Base-by-base conservation (phyloP, 53 echinoderm and acorn worm species). In the Patiria pectinifera region DNA sequence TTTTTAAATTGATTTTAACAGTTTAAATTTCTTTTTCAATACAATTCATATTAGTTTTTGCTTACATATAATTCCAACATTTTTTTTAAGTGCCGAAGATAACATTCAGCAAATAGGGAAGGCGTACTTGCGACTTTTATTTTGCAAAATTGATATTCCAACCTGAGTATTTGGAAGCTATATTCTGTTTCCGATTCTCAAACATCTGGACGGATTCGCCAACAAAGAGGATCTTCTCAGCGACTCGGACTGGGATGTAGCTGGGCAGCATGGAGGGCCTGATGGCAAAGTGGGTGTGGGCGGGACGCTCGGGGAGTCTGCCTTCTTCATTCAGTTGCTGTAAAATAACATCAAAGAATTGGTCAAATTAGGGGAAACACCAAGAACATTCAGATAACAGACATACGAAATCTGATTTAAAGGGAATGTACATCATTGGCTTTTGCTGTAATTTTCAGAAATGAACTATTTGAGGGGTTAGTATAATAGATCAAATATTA, bases 151-250 rank as follows among this genome's bases (percentile, higher is more conserved):
- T 26, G 5, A 14, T 16, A 15, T 35, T 82, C 60, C 10, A 87
- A 97, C 97, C 95, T 91, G 94, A 94, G 74, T 97, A 96, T 86
- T 95, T 97, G 19, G 94, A 91, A 22, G 91, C 93, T 6, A 93
- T 91, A 22, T 87, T 96, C 86, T 96, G 95, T 87, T 95, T 96
- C 69, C 95, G 95, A 91, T 94, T 95, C 85, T 98, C 98, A 95
- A 98, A 98, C 96, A 98, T 96, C 86, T 98, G 98, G 16, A 98
- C 98, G 13, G 98, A 95, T 87, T 98, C 98, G 4, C 98, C 98
- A 2, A 96, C 96, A 89, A 98, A 98, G 53, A 98, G 94, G 63
- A 98, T 95, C 78, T 98, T 98, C 80, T 96, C 98, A 48, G 98
- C 98, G 26, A 95, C 82, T 74, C 98, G 86, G 15, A 93, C 77